phyloP scores from a whole-genome alignment of 1,140 invertebrate species.

The Temnothorax nylanderi region DNA sequence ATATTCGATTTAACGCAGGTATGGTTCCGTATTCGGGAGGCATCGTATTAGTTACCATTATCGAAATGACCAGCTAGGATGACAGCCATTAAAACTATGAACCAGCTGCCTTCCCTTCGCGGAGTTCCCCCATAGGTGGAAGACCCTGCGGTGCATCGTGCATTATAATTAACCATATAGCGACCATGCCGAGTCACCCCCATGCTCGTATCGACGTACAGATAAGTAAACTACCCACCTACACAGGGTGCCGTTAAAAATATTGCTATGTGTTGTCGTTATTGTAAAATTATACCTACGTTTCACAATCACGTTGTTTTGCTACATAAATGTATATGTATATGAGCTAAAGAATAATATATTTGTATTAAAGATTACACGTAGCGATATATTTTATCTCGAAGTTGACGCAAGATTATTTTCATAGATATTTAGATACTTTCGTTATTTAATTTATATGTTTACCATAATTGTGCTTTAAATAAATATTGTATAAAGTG shows the following conservation, averaged over 20 bases:
- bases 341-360: not conserved
- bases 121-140: slow-evolving; percentile 58
- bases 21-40: not conserved
- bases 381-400: not conserved
- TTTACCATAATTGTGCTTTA: not conserved
- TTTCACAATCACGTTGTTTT: not conserved
- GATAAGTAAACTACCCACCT: slow-evolving; percentile 65
- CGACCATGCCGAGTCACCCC: slow-evolving; percentile 62
- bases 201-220: slow-evolving; percentile 53
- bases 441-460: not conserved
- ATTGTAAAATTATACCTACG: not conserved
- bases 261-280: not conserved
- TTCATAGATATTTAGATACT: not conserved
- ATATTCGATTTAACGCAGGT: slow-evolving; percentile 65
- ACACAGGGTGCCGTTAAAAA: slow-evolving; percentile 46
- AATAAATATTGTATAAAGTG: not conserved
- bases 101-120: slow-evolving; percentile 70
- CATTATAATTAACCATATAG: slow-evolving; percentile 73
- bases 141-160: slow-evolving; percentile 66
- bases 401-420: not conserved
- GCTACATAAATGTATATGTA: not conserved
- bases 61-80: slow-evolving; percentile 74
- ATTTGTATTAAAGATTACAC: not conserved
- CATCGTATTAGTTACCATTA: slow-evolving; percentile 70
- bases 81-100: slow-evolving; percentile 71